A percentile compares a stretch with the other conserved stretches of the same genome.
These are phyloP conservation scores for Phragmatobia fuliginosa DNA, from an alignment of 2,888 invertebrate species.

Conservation along the genomic window DNA sequence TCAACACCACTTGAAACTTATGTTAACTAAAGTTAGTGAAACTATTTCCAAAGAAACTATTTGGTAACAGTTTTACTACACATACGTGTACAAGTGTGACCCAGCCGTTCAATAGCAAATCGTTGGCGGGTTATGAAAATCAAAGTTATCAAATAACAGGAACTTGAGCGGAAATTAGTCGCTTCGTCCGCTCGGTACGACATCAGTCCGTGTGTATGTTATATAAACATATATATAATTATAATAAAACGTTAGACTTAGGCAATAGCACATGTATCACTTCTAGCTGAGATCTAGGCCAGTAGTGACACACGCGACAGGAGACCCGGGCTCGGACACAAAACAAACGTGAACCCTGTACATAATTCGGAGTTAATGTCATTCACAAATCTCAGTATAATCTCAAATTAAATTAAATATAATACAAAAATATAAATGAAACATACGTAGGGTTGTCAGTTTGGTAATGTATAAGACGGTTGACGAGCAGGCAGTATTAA, in stretches of 20 bases:
- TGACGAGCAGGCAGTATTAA: background rate
- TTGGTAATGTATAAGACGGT: background rate
- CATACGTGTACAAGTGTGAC: background rate
- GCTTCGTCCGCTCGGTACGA: background rate
- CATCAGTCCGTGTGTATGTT: background rate
- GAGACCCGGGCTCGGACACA: background rate
- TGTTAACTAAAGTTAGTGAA: too few relatives aligned
- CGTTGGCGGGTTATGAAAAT: background rate
- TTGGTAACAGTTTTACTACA: too few relatives aligned
- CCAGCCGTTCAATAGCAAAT: background rate
- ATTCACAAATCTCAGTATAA: conserved; percentile 16
- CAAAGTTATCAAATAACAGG: background rate
- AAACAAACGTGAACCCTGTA: background rate
- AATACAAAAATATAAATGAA: conserved; percentile 21
- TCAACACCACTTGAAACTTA: too few relatives aligned
- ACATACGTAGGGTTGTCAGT: conserved; percentile 6
- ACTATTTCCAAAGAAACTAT: too few relatives aligned
- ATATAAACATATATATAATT: too few relatives aligned
- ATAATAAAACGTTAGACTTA: background rate
- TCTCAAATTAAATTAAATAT: conserved; percentile 32
- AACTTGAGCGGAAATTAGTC: background rate
- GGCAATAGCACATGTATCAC: background rate
- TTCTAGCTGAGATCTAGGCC: background rate
- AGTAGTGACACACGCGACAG: background rate
- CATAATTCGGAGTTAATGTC: background rate